Evolutionary conservation across 2,888 invertebrate genomes (phyloP).

Genomic region (Pseudoips prasinana): DNA sequence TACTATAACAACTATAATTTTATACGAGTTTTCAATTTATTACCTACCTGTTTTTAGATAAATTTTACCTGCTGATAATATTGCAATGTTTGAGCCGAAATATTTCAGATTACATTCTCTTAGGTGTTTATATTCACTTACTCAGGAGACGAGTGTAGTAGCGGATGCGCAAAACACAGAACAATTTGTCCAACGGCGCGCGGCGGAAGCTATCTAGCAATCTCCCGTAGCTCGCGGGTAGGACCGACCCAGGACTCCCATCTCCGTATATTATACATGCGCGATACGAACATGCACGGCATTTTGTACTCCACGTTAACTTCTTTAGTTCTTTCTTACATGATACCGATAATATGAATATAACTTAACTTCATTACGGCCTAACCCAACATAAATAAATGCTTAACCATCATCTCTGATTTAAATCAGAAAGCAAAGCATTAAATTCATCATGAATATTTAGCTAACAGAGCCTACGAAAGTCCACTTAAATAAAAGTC

Average conservation of each 20-base stretch:
- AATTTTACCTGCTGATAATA: constrained; percentile 33
- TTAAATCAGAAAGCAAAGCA: constrained; percentile 23
- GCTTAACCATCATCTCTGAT: constrained; percentile 21
- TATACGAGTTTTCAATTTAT: too few relatives aligned
- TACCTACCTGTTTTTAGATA: constrained; percentile 19
- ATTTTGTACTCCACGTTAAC: constrained; percentile 1
- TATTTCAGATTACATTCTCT: constrained; percentile 34
- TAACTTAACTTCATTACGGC: too few relatives aligned
- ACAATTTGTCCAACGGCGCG: constrained; percentile 64
- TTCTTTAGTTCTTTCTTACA: too few relatives aligned
- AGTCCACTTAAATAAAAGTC: constrained; percentile 22
- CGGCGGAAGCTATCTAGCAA: constrained; percentile 62
- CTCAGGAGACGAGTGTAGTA: constrained; percentile 35
- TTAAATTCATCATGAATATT: constrained; percentile 20
- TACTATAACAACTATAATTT: background rate
- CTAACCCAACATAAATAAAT: constrained; percentile 17
- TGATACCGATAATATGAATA: too few relatives aligned
- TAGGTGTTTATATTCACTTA: constrained; percentile 57
- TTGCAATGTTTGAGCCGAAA: constrained; percentile 27
- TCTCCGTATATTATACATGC: constrained; percentile 2
- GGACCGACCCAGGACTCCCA: constrained; percentile 3
- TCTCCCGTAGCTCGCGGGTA: constrained; percentile 42
- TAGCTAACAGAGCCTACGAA: constrained; percentile 28
- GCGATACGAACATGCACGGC: constrained; percentile 29
- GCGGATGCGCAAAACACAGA: constrained; percentile 48